Percentiles rank a stretch among this genome's conserved stretches.
Evolutionary conservation across 2,113 vertebrate species (phyloP).

Genomic region (Limnothrissa miodon): DNA sequence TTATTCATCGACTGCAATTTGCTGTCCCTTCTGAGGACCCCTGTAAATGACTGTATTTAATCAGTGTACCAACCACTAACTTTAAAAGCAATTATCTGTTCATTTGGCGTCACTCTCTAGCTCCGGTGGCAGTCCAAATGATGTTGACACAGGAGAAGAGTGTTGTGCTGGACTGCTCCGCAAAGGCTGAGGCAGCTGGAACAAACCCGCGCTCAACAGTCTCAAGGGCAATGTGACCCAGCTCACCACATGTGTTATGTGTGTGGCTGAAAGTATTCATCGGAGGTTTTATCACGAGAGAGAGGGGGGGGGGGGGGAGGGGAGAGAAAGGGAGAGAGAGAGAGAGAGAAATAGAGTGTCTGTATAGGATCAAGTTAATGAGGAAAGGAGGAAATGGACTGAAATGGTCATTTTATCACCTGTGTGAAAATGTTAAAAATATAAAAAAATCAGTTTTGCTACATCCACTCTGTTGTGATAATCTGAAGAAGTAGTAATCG

Average conservation of each 20-base stretch:
- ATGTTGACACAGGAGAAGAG: neutral
- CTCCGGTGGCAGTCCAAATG: neutral
- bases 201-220: neutral
- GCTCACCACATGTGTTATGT: neutral
- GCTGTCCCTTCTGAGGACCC: slow-evolving; percentile 49
- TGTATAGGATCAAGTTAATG: too few species aligned
- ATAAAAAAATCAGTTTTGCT: neutral
- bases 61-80: slow-evolving; percentile 76
- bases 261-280: neutral
- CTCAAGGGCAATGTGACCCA: neutral
- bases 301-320: too few species aligned
- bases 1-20: slow-evolving; percentile 79
- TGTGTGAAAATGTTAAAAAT: neutral
- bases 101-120: slow-evolving; percentile 33
- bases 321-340: too few species aligned
- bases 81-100: slow-evolving; percentile 65
- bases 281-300: neutral
- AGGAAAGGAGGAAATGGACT: neutral
- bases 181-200: neutral
- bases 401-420: neutral
- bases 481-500: neutral
- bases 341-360: too few species aligned
- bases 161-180: neutral
- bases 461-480: neutral
- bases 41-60: slow-evolving; percentile 83